Evolutionary conservation across 1,140 invertebrate genomes (phyloP), one percentile per base, ranked within the genome.

Genomic region (Phymastichus coffea): DNA sequence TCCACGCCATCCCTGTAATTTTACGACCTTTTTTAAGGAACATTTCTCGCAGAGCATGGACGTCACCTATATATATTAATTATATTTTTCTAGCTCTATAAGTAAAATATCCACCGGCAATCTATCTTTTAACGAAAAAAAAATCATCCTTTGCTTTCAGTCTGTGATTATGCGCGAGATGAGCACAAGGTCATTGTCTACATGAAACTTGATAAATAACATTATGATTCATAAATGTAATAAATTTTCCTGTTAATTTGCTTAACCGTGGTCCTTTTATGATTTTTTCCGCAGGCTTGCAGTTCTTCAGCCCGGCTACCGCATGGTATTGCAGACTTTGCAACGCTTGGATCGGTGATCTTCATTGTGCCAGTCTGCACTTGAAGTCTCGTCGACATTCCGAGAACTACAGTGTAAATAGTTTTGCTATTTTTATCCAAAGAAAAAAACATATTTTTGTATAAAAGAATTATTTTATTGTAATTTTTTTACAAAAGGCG

Each of bases 301-400:
- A 93, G 71, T 93, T 93, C 78, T 88, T 93, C 73, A 87, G 90
- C 59, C 88, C 91, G 4, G 87, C 91, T 0, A 88, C 88, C 12
- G 89, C 90, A n/a, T 93, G 91, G 91, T 94, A 90, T 77, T 94
- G 92, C 75, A 90, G 90, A 70, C 80, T 94, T 28, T 94, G 92
- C 66, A 86, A 91, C 71, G 81, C 85, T 60, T 94, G 91, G 88
- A 91, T 93, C 64, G 92, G 91, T 0, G 92, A 94, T 74, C 82
- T 92, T 38, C 89, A 93, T 74, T 92, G 91, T 76, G 91, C 91
- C 9, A 90, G 88, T 22, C 82, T 89, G 4, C 92, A 94, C 80
- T 78, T 94, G 41, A 92, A 92, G 69, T 91, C 88, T 0, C 80
- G 87, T 51, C 72, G 81, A 4, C 92, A 94, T 77, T 86, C 87